Evolutionary conservation across 2,797 vertebrate species (phyloP).

Genomic region (Crypturellus tataupa): DNA sequence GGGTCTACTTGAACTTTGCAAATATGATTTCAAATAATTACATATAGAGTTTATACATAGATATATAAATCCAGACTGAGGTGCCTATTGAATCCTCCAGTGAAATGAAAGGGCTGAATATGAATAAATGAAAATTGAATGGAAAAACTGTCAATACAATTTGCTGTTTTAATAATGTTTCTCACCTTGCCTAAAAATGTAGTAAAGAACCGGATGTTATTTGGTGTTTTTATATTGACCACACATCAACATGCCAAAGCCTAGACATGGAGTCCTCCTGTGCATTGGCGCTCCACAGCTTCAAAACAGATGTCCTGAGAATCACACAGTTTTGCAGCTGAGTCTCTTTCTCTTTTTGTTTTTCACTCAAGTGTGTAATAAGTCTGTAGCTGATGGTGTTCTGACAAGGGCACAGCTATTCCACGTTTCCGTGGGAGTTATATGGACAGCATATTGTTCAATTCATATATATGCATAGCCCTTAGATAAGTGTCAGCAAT

Average conservation of each 20-base stretch:
- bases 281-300: accelerated
- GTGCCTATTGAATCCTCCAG: neutral
- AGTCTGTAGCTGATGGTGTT: neutral
- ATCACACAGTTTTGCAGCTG: neutral
- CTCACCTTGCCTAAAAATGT: neutral
- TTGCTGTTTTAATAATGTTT: neutral
- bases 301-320: slow-evolving; percentile 21
- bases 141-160: neutral
- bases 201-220: neutral
- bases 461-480: neutral
- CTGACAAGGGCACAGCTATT: neutral
- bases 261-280: neutral
- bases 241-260: neutral
- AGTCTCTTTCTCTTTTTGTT: neutral
- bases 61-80: neutral
- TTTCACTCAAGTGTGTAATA: neutral
- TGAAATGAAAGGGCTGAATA: neutral
- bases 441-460: neutral
- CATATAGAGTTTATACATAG: neutral
- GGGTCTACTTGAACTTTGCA: neutral
- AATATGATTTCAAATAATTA: neutral
- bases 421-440: neutral
- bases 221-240: neutral
- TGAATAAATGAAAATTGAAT: neutral
- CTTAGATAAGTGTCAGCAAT: neutral